Evolutionary conservation across 2,797 vertebrate genomes (phyloP).

Genomic region (Dendrocincla tyrannina): DNA sequence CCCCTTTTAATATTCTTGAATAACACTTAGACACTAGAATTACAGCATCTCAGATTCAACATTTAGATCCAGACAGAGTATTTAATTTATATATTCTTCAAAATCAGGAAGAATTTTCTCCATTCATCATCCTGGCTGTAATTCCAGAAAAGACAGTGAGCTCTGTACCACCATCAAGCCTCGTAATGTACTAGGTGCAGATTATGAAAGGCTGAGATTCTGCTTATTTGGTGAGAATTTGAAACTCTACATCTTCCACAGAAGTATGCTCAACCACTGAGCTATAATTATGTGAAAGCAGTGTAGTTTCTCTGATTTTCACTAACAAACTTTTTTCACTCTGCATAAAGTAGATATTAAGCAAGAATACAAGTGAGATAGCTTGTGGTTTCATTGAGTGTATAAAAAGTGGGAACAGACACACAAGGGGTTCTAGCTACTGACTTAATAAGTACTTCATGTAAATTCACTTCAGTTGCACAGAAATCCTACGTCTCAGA

Average conservation of each 20-base stretch:
- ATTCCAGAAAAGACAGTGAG: background rate
- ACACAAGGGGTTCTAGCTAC: background rate
- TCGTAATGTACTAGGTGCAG: background rate
- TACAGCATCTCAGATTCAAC: background rate
- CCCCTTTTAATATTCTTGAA: background rate
- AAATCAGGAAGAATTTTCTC: background rate
- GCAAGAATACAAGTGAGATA: background rate
- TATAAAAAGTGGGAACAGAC: background rate
- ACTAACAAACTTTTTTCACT: background rate
- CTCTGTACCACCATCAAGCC: background rate
- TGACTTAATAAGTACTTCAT: background rate
- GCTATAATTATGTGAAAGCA: background rate
- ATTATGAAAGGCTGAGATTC: background rate
- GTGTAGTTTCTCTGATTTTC: background rate
- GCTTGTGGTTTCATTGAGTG: background rate
- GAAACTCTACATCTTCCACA: background rate
- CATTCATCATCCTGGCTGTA: background rate
- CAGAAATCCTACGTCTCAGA: background rate
- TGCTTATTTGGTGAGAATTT: background rate
- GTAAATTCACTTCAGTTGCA: background rate
- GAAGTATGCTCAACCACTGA: background rate
- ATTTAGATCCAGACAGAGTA: background rate
- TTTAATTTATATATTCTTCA: background rate
- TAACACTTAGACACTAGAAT: background rate
- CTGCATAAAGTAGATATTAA: background rate